Conservation (phyloP, 1,140 invertebrate species). For the Asobara japonica region DNA sequence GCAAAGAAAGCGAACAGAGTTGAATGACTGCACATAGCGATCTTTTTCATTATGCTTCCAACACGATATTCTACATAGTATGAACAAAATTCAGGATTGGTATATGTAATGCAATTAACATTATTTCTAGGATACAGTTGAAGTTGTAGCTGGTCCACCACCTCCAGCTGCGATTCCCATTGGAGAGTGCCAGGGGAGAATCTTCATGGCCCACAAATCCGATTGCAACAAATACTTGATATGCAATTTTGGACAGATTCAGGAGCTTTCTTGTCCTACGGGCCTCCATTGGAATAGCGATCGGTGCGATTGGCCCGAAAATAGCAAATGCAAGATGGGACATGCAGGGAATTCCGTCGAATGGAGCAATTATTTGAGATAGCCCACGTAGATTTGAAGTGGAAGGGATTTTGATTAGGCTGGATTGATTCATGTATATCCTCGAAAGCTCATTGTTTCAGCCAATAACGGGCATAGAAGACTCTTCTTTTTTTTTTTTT, state of each 20-base stretch:
- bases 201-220: conserved; percentile 71
- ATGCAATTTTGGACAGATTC: conserved; percentile 77
- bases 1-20: no score
- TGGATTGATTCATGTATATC: no score
- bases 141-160: conserved; percentile 46
- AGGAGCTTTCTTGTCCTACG: conserved; percentile 74
- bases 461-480: no score
- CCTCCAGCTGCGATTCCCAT: conserved; percentile 38
- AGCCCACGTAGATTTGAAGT: neutral
- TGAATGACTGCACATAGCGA: no score
- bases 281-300: conserved; percentile 81
- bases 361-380: neutral
- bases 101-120: no score
- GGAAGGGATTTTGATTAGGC: neutral
- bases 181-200: conserved; percentile 69
- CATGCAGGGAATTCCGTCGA: neutral
- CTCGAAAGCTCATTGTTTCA: no score
- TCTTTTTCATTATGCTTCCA: no score
- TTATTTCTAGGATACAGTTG: conserved; percentile 55
- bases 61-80: no score
- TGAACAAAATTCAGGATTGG: no score
- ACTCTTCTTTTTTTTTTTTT: no score
- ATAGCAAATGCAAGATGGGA: conserved; percentile 68
- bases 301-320: conserved; percentile 83
- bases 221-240: conserved; percentile 85